Conservation (phyloP, 2,888 invertebrate genomes). For the Morpho achilles region DNA sequence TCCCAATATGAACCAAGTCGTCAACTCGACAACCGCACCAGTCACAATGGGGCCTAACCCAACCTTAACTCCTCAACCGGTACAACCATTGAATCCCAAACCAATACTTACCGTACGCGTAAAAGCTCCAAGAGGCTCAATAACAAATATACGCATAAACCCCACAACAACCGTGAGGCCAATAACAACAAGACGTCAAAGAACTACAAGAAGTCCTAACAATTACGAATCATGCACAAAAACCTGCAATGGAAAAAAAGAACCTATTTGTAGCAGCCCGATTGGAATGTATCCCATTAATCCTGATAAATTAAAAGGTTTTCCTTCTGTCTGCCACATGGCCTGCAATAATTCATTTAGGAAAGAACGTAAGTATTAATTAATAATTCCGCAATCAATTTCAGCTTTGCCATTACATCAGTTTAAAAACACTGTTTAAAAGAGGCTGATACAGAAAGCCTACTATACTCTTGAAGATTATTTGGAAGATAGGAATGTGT, state of each 20-base stretch:
- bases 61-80: constrained; percentile 11
- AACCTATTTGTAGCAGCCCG: constrained; percentile 61
- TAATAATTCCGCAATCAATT: too few relatives aligned
- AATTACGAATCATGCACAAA: constrained; percentile 56
- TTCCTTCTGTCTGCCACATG: constrained; percentile 69
- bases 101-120: constrained; percentile 52
- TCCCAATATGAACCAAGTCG: constrained; percentile 5
- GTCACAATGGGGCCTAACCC: constrained; percentile 11
- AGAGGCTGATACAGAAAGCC: too few relatives aligned
- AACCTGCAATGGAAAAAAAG: constrained; percentile 51
- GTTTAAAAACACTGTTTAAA: too few relatives aligned
- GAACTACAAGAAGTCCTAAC: constrained; percentile 46
- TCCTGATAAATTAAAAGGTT: constrained; percentile 59
- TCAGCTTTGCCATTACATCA: too few relatives aligned
- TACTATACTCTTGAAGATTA: too few relatives aligned
- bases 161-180: constrained; percentile 45
- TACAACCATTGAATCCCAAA: constrained; percentile 16
- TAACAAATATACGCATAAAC: constrained; percentile 57
- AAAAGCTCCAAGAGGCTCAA: constrained; percentile 51
- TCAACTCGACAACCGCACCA: background rate
- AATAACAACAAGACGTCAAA: constrained; percentile 36
- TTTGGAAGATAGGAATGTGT: too few relatives aligned
- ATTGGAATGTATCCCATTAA: constrained; percentile 47
- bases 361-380: constrained; percentile 52
- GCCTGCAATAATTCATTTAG: constrained; percentile 69